Evolutionary conservation across 1,140 invertebrate species (phyloP).

Genomic region (Bombus waltoni): DNA sequence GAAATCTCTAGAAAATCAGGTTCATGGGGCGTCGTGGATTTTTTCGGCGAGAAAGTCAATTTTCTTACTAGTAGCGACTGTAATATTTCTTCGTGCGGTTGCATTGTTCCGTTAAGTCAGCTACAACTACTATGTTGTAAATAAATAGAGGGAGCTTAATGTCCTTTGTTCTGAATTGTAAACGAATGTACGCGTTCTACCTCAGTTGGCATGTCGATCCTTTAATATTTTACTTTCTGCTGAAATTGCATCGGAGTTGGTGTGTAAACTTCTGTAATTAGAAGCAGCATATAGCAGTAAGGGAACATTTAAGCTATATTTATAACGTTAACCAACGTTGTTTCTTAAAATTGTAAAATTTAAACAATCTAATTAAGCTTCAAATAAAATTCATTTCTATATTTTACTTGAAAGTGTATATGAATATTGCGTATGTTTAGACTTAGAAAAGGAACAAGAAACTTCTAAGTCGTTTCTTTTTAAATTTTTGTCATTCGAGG

Average conservation of each 20-base stretch:
- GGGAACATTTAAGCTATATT: background rate
- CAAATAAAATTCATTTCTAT: background rate
- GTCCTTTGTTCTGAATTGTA: background rate
- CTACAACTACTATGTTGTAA: background rate
- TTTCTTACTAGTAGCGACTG: background rate
- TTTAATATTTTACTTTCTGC: background rate
- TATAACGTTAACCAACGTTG: background rate
- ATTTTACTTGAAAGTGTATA: background rate
- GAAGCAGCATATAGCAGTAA: background rate
- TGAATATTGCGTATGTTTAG: background rate
- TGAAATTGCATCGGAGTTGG: background rate
- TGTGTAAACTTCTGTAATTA: background rate
- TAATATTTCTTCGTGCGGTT: background rate
- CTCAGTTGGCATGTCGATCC: background rate
- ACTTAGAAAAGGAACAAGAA: background rate
- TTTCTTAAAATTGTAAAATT: background rate
- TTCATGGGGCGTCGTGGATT: background rate
- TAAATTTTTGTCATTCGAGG: slow-evolving; percentile 23
- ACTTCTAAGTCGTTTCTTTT: slow-evolving; percentile 25
- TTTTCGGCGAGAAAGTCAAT: background rate
- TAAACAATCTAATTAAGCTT: background rate
- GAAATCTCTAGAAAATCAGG: background rate
- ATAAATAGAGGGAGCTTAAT: background rate
- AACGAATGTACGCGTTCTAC: background rate
- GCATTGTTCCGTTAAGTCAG: background rate